Conservation (phyloP, 2,113 vertebrate species). For the Machaerirhynchus nigripectus region DNA sequence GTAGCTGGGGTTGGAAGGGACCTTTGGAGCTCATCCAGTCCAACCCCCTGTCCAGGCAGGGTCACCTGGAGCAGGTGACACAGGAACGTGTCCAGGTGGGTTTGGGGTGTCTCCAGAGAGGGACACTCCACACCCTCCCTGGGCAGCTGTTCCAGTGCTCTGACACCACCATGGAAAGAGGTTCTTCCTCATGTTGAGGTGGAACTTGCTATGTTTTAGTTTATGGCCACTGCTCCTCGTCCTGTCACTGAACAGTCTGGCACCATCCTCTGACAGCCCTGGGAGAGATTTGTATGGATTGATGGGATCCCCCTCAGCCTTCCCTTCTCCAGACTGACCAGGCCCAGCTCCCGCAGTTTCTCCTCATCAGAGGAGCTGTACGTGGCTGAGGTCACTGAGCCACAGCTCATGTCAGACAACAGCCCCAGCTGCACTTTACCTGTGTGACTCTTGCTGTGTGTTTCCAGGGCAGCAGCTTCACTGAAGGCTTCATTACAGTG, state of each 20-base stretch:
- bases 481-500: slow-evolving; percentile 88
- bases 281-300: background rate
- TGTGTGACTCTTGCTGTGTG: slow-evolving; percentile 87
- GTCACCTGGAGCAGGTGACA: background rate
- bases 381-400: background rate
- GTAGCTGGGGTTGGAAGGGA: background rate
- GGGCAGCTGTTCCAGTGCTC: background rate
- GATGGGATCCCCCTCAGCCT: background rate
- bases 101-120: background rate
- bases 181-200: background rate
- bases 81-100: background rate
- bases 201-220: background rate
- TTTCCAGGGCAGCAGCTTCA: slow-evolving; percentile 81
- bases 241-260: background rate
- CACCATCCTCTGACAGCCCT: background rate
- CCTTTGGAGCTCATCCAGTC: background rate
- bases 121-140: background rate
- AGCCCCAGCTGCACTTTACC: slow-evolving; percentile 69
- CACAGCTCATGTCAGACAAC: background rate
- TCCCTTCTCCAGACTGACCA: background rate
- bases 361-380: background rate
- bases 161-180: background rate
- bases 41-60: background rate
- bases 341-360: background rate
- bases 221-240: background rate